Evolutionary conservation across 2,888 invertebrate species (phyloP).

Genomic region (Cryptocephalus moraei): DNA sequence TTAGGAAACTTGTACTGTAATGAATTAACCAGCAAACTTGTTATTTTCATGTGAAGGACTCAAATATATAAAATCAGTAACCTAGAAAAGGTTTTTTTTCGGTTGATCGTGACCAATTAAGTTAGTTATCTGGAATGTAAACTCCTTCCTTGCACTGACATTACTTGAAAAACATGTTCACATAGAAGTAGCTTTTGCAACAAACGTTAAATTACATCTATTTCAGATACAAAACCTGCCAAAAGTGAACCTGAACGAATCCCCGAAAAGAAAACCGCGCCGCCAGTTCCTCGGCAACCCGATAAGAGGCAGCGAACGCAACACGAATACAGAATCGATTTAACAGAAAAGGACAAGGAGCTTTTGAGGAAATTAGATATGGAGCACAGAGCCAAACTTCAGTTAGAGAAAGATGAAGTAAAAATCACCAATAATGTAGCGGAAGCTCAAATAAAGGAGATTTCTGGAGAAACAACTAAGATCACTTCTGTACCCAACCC

Average conservation of each 20-base stretch:
- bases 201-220: background rate
- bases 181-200: background rate
- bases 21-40: too few relatives aligned
- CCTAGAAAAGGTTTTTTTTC: too few relatives aligned
- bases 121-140: too few relatives aligned
- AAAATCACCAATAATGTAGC: background rate
- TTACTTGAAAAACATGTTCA: too few relatives aligned
- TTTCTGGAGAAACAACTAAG: slow-evolving; percentile 2
- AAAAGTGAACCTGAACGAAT: slow-evolving; percentile 1
- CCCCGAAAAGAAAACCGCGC: background rate
- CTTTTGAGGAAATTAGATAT: slow-evolving; percentile 41
- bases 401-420: slow-evolving; percentile 7
- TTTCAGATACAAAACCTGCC: background rate
- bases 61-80: too few relatives aligned
- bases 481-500: slow-evolving; percentile 24
- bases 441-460: slow-evolving; percentile 9
- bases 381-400: slow-evolving; percentile 37
- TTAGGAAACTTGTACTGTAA: background rate
- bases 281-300: background rate
- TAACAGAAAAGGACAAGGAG: slow-evolving; percentile 41
- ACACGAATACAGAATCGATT: slow-evolving; percentile 37
- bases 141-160: too few relatives aligned
- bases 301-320: background rate
- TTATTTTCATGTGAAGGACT: too few relatives aligned
- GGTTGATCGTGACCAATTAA: too few relatives aligned